A percentile compares a stretch with the other conserved stretches of the same genome.
Evolutionary conservation across 2,113 vertebrate genomes (phyloP).

Genomic region (Ploceus nigricollis): DNA sequence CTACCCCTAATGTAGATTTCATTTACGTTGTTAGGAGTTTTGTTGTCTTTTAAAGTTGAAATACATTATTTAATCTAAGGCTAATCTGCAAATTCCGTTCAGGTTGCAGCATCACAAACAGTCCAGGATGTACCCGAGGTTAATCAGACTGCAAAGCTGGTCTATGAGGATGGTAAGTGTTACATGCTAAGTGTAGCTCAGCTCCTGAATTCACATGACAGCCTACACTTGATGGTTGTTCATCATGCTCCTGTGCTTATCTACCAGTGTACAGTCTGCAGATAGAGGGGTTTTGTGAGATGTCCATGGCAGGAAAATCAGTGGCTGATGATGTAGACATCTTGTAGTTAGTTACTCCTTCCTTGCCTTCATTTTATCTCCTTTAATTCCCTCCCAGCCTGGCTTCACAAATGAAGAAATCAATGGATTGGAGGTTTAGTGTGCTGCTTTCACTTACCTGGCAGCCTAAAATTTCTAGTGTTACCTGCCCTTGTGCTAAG

Average conservation of each 20-base stretch:
- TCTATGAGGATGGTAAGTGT: slow-evolving; percentile 93
- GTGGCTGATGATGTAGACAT: background rate
- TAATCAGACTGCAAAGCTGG: slow-evolving; percentile 86
- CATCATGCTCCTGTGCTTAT: background rate
- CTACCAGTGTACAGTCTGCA: background rate
- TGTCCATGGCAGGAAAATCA: background rate
- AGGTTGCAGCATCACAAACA: slow-evolving; percentile 82
- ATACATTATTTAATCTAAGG: background rate
- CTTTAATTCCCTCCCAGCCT: background rate
- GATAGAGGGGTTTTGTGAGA: background rate
- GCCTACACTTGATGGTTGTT: background rate
- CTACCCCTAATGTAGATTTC: background rate
- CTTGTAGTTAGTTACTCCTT: background rate
- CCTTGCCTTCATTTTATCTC: background rate
- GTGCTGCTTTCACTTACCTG: background rate
- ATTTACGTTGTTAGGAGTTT: background rate
- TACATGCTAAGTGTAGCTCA: background rate
- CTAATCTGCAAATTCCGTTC: slow-evolving; percentile 38
- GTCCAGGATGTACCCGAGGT: slow-evolving; percentile 66
- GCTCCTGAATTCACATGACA: background rate
- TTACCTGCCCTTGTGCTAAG: background rate
- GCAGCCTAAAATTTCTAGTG: background rate
- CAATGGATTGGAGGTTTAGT: background rate
- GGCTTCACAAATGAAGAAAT: background rate
- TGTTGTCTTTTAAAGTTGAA: background rate